Base-by-base conservation (phyloP, 2,113 vertebrate species). In the Chunga burmeisteri region DNA sequence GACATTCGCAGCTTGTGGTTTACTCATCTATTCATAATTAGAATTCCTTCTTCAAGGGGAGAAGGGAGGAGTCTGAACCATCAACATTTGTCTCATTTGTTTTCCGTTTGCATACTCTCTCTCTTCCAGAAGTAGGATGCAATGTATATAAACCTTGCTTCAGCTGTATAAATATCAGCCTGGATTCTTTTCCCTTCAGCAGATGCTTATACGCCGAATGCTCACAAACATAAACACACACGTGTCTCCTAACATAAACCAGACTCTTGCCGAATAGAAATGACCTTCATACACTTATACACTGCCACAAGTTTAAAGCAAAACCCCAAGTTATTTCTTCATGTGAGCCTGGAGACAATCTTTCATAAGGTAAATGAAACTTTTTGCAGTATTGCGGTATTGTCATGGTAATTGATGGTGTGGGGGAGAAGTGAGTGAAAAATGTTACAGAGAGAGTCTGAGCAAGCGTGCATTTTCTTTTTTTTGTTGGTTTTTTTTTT, bases 81-180 rank as follows among this genome's bases (percentile, higher is more conserved):
- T 84, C 29, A 47, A 67, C n/a, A 29, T 70, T 70, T 71, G 18
- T 59, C 36, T 70, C 29, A 3, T 15, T 6, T 4, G 44, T n/a
- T 5, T n/a, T 22, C 30, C 52, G 50, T 91, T 97, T 89, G 49
- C 73, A 40, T 42, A 42, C 26, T 38, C 8, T 53, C n/a, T 53
- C 17, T 91, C 74, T 77, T 70, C 38, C 53, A 75, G 66, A 81
- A 61, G 34, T 63, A 93, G 63, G 77, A 71, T 80, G n/a, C 52
- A 83, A 82, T 68, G 65, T 85, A 91, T 92, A 71, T 94, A 91
- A 95, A 96, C 58, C 68, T 82, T 86, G 52, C 29, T 90, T 93
- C 80, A 81, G 52, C 89, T 96, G 52, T 81, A 61, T 85, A 97
- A 95, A 91, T 95, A 89, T 32, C 75, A 94, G 59, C n/a, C 63